These are phyloP conservation scores for Antheraea pernyi DNA, from an alignment of 1,140 invertebrate species.

Conservation along the genomic window DNA sequence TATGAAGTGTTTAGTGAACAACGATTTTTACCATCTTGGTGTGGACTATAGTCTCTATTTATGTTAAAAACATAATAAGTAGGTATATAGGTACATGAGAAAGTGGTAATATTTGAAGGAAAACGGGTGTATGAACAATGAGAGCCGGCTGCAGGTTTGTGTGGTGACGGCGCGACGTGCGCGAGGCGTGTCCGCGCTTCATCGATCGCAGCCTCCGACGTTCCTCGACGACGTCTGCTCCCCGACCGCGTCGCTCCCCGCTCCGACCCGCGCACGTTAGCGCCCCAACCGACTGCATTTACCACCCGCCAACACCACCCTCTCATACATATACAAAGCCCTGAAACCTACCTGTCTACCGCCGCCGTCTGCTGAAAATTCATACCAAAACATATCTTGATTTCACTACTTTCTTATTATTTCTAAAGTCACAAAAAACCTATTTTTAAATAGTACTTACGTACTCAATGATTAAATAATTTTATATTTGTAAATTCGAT, in stretches of 20 bases:
- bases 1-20: too few relatives aligned
- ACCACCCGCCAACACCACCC: slow-evolving; percentile 58
- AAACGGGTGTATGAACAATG: slow-evolving; percentile 56
- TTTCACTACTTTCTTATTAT: not conserved
- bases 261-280: slow-evolving; percentile 60
- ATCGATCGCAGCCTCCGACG: slow-evolving; percentile 76
- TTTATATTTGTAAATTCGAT: too few relatives aligned
- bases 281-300: slow-evolving; percentile 76
- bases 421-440: too few relatives aligned
- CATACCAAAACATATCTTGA: slow-evolving; percentile 4
- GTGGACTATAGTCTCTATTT: too few relatives aligned
- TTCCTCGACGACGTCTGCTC: slow-evolving; percentile 72
- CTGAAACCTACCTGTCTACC: slow-evolving; percentile 49
- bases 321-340: slow-evolving; percentile 43
- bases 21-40: too few relatives aligned
- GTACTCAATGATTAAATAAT: too few relatives aligned
- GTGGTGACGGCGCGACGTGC: slow-evolving; percentile 47
- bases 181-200: slow-evolving; percentile 77
- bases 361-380: slow-evolving; percentile 39
- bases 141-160: slow-evolving; percentile 31
- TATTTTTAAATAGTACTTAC: too few relatives aligned
- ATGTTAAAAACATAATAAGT: too few relatives aligned
- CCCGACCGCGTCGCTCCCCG: slow-evolving; percentile 30
- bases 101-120: slow-evolving; percentile 4
- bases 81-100: not conserved